Percentiles rank a stretch among this genome's conserved stretches.
phyloP scores from a whole-genome alignment of 2,888 invertebrate genomes.

The Girardia tigrina region DNA sequence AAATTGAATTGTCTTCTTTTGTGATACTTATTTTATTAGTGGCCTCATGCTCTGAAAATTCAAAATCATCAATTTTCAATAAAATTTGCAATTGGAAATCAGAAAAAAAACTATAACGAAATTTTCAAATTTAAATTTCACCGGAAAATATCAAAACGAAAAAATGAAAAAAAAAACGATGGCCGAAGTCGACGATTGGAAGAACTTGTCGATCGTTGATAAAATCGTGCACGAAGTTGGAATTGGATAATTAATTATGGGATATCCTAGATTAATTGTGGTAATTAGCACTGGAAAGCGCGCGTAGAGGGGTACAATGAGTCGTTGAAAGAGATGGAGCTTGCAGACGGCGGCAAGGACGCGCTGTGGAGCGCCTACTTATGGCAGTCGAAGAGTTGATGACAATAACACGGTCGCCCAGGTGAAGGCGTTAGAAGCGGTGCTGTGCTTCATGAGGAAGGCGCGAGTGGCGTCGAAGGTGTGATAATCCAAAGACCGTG shows the following conservation, averaged over 20 bases:
- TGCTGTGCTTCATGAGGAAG: conserved; percentile 75
- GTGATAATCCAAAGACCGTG: conserved; percentile 84
- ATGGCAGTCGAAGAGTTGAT: conserved; percentile 72
- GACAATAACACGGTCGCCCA: conserved; percentile 88
- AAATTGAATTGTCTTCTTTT: too few relatives aligned
- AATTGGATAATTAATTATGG: too few relatives aligned
- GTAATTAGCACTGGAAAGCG: conserved; percentile 71
- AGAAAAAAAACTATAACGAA: too few relatives aligned
- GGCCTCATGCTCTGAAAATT: too few relatives aligned
- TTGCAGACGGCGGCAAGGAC: conserved; percentile 73
- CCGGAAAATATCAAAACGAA: too few relatives aligned
- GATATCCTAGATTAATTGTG: conserved; percentile 26
- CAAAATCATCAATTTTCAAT: too few relatives aligned
- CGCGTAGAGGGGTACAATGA: conserved; percentile 84
- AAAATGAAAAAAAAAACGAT: too few relatives aligned
- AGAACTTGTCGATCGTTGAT: conserved; percentile 60
- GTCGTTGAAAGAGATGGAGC: conserved; percentile 71
- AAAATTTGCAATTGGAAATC: too few relatives aligned
- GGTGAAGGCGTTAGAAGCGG: conserved; percentile 83
- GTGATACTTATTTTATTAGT: too few relatives aligned
- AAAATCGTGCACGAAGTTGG: conserved; percentile 78
- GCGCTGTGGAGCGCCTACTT: conserved; percentile 80
- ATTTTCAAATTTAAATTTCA: too few relatives aligned
- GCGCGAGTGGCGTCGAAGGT: conserved; percentile 60
- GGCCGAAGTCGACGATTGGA: conserved; percentile 50